Percentiles rank a stretch among this genome's conserved stretches.
Evolutionary conservation across 2,797 vertebrate species (phyloP).

Genomic region (Pseudomugil tenellus): DNA sequence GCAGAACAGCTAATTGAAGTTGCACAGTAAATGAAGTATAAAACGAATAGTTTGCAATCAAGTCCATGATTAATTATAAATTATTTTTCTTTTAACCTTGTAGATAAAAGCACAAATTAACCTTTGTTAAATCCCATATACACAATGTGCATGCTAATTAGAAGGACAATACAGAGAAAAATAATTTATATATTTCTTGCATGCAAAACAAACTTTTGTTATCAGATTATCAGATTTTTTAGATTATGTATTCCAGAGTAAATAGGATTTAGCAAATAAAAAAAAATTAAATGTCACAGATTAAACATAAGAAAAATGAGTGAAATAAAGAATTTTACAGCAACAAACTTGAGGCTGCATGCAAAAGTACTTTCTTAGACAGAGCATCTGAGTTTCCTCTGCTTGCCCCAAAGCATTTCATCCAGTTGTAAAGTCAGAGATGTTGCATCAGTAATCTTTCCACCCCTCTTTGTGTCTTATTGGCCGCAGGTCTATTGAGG

Average conservation of each 20-base stretch:
- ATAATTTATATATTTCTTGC: too few species aligned
- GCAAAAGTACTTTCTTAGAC: slow-evolving; percentile 39
- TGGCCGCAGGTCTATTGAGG: slow-evolving; percentile 71
- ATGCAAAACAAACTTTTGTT: too few species aligned
- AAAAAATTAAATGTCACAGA: slow-evolving; percentile 27
- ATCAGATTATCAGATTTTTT: too few species aligned
- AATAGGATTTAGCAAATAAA: slow-evolving; percentile 19
- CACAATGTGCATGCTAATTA: slow-evolving; percentile 20
- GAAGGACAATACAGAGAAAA: not conserved
- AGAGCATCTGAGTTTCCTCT: slow-evolving; percentile 31
- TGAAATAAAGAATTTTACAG: slow-evolving; percentile 6
- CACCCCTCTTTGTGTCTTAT: slow-evolving; percentile 68
- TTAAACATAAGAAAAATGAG: slow-evolving; percentile 5
- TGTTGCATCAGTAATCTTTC: slow-evolving; percentile 75
- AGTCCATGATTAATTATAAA: slow-evolving; percentile 16
- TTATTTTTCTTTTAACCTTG: slow-evolving; percentile 25
- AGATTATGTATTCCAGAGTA: not conserved
- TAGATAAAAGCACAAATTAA: slow-evolving; percentile 29
- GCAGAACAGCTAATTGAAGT: slow-evolving; percentile 30
- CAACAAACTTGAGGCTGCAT: slow-evolving; percentile 24
- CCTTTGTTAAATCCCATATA: slow-evolving; percentile 12
- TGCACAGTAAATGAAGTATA: slow-evolving; percentile 23
- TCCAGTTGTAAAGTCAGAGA: slow-evolving; percentile 56
- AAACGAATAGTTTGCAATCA: slow-evolving; percentile 16
- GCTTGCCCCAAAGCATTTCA: slow-evolving; percentile 39